These are phyloP conservation scores for Sinodicranocentrus sp. DNA, from an alignment of 2,888 invertebrate species.

Conservation along the genomic window DNA sequence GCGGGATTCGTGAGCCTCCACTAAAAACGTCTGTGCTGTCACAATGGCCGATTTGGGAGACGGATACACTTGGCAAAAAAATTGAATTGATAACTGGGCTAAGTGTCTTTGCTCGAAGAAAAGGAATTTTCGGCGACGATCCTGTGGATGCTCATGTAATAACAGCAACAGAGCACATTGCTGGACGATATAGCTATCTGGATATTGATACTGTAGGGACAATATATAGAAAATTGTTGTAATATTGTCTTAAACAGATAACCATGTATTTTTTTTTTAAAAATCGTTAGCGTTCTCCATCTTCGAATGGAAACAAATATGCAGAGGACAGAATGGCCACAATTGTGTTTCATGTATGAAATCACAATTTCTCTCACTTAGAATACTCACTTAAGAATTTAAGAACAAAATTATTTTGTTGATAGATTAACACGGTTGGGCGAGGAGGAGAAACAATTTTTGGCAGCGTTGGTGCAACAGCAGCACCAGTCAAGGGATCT, in stretches of 20 bases:
- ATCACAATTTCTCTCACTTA: neutral
- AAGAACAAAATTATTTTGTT: neutral
- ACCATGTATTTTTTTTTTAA: neutral
- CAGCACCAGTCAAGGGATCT: constrained; percentile 2
- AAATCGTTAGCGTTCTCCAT: neutral
- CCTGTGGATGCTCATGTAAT: neutral
- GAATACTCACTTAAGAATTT: neutral
- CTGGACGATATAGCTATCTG: constrained; percentile 1
- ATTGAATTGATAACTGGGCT: neutral
- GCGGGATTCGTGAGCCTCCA: neutral
- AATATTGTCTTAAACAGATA: neutral
- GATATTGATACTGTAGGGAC: neutral
- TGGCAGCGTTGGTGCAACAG: neutral
- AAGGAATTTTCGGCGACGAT: neutral
- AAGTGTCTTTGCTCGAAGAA: neutral
- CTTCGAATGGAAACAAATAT: neutral
- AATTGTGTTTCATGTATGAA: neutral
- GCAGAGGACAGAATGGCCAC: neutral
- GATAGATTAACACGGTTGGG: neutral
- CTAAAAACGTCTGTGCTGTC: neutral
- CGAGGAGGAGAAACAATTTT: constrained; percentile 14
- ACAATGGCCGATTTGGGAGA: neutral
- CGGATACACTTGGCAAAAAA: neutral
- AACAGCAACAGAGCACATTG: neutral
- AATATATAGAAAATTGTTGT: neutral